Evolutionary conservation across 2,113 vertebrate species (phyloP).

Genomic region (Neomonachus schauinslandi): DNA sequence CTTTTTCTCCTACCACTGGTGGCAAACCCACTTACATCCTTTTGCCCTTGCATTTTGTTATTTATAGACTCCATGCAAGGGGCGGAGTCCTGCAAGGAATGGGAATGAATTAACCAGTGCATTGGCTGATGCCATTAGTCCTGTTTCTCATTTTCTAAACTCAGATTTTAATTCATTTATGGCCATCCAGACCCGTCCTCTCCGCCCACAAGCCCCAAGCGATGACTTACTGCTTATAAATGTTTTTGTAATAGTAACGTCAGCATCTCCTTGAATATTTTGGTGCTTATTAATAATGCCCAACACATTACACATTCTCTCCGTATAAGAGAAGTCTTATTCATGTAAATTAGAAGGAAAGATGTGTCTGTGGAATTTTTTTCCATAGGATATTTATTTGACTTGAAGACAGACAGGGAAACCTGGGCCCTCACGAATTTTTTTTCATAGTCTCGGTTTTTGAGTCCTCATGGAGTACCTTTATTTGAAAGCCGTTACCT

Average conservation of each 20-base stretch:
- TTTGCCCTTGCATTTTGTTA: background rate
- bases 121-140: background rate
- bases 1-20: background rate
- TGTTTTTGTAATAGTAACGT: background rate
- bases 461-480: background rate
- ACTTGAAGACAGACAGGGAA: background rate
- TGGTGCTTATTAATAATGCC: background rate
- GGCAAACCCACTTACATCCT: no score
- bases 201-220: background rate
- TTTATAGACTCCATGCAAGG: background rate
- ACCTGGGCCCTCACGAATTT: accelerated
- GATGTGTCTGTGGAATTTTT: no score
- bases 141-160: background rate
- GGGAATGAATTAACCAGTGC: accelerated
- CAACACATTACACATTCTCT: background rate
- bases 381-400: background rate
- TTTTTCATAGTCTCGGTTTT: background rate
- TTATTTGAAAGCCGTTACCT: background rate
- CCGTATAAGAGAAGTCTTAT: background rate
- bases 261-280: background rate
- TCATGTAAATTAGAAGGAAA: background rate
- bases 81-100: background rate
- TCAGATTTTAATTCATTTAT: background rate
- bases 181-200: background rate
- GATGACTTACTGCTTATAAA: background rate